Percentiles rank a stretch among this genome's conserved stretches.
Evolutionary conservation across 2,113 vertebrate species (phyloP).

Genomic region (Callaeas wilsoni): DNA sequence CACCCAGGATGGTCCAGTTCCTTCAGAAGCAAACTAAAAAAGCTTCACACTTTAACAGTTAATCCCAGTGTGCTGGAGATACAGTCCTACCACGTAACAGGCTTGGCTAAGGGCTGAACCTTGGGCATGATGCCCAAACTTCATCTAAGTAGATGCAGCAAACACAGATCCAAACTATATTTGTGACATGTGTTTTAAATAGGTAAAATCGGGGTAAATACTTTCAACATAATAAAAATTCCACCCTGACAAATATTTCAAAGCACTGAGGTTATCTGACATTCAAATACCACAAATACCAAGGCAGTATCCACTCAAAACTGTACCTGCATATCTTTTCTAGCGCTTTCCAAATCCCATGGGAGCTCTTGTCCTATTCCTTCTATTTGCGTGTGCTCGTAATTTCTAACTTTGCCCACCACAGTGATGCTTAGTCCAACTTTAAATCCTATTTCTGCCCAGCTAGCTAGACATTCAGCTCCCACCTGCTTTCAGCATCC

Average conservation of each 20-base stretch:
- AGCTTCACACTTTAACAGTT: not conserved
- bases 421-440: not conserved
- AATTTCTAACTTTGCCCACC: not conserved
- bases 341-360: not conserved
- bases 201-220: not conserved
- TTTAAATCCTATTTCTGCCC: not conserved
- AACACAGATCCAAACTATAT: not conserved
- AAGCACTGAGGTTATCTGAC: not conserved
- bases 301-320: not conserved
- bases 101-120: not conserved
- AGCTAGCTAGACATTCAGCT: not conserved
- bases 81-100: rapidly evolving
- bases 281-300: not conserved
- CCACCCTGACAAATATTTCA: not conserved
- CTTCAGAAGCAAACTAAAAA: not conserved
- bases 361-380: not conserved
- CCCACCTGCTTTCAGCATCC: not conserved
- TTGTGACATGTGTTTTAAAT: not conserved
- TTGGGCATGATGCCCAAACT: rapidly evolving
- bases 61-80: not conserved
- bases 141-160: not conserved
- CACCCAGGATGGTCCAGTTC: not conserved
- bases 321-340: not conserved
- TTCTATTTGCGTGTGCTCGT: not conserved
- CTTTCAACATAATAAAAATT: not conserved